phyloP scores from a whole-genome alignment of 2,113 vertebrate genomes.

The Cyphomyrus discorhynchus region DNA sequence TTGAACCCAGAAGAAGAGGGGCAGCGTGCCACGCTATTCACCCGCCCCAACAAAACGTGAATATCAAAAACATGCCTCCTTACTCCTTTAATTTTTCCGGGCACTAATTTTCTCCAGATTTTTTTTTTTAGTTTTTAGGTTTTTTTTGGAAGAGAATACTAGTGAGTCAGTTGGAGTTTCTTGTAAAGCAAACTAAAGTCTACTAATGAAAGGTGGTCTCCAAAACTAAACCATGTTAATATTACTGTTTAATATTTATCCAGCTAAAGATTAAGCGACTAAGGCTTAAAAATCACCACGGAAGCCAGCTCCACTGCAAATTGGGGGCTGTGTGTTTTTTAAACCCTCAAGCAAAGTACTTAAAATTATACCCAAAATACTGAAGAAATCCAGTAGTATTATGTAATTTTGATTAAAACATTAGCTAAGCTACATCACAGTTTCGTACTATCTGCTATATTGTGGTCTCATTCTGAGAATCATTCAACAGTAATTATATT shows the following conservation, averaged over 20 bases:
- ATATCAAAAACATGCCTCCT: neutral
- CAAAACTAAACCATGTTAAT: neutral
- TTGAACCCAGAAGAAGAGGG: neutral
- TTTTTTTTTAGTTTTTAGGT: neutral
- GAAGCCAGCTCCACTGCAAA: neutral
- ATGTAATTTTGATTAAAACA: neutral
- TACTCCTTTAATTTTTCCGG: neutral
- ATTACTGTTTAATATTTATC: neutral
- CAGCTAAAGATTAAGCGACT: neutral
- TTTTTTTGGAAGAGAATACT: neutral
- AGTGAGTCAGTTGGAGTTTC: neutral
- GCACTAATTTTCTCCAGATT: neutral
- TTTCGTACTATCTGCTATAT: neutral
- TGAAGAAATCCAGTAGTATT: neutral
- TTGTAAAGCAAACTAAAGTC: neutral
- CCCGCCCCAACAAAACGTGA: neutral
- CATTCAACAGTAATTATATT: neutral
- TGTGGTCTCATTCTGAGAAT: neutral
- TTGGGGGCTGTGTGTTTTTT: neutral
- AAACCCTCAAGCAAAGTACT: neutral
- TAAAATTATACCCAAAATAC: neutral
- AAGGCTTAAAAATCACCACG: neutral
- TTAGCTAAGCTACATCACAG: neutral
- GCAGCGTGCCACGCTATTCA: neutral
- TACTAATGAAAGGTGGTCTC: neutral